phyloP scores from a whole-genome alignment of 2,113 vertebrate genomes.

The Ellobius talpinus region DNA sequence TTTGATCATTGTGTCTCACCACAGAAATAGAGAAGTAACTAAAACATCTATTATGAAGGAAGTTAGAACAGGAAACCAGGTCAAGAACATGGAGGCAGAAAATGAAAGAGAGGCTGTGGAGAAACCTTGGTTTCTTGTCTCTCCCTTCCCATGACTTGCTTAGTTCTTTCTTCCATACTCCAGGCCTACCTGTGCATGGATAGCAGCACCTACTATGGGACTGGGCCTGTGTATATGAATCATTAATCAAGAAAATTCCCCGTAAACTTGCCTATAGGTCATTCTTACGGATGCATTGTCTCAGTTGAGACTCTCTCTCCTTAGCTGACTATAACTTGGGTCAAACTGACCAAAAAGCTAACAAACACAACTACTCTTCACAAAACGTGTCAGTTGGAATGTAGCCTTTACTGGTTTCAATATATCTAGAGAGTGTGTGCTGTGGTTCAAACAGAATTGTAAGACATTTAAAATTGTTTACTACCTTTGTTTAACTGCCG shows the following conservation, averaged over 20 bases:
- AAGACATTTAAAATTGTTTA: neutral
- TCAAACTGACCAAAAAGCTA: neutral
- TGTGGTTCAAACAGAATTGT: neutral
- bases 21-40: neutral
- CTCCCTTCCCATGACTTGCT: neutral
- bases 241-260: neutral
- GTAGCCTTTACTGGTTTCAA: neutral
- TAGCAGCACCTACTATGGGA: neutral
- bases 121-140: neutral
- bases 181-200: neutral
- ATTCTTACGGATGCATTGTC: neutral
- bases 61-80: neutral
- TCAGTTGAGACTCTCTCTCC: neutral
- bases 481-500: neutral
- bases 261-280: neutral
- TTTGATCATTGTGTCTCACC: neutral
- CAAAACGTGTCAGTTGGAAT: neutral
- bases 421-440: neutral
- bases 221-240: neutral
- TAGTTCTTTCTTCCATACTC: neutral
- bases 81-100: neutral
- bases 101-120: neutral
- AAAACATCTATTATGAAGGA: neutral
- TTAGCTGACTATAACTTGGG: neutral
- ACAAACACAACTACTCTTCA: neutral